Evolutionary conservation across 2,888 invertebrate genomes (phyloP).

Genomic region (Nephrocerus scutellatus): DNA sequence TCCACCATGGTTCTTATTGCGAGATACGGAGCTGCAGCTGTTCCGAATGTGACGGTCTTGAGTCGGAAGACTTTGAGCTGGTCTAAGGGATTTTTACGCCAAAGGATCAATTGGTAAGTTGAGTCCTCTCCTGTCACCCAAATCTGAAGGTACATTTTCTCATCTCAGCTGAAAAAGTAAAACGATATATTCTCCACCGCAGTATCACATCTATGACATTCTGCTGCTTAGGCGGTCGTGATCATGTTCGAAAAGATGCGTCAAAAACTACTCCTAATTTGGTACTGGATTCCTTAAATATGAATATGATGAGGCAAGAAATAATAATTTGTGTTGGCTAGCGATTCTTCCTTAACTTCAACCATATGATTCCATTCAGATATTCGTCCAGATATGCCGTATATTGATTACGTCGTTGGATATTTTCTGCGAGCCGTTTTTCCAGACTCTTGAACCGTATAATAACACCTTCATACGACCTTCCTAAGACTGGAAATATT

Average conservation of each 20-base stretch:
- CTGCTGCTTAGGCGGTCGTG: slow-evolving; percentile 3
- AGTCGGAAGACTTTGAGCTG: slow-evolving; percentile 1
- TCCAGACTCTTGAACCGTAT: slow-evolving; percentile 6
- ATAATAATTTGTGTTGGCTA: slow-evolving; percentile 3
- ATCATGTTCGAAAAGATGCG: slow-evolving; percentile 1
- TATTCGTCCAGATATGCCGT: slow-evolving; percentile 4
- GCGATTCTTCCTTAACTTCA: not conserved
- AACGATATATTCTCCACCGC: slow-evolving; percentile 6
- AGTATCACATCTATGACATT: slow-evolving; percentile 4
- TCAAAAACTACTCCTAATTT: too few species aligned
- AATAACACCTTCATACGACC: slow-evolving; percentile 7
- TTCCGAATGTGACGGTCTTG: slow-evolving; percentile 1
- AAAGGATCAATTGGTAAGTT: slow-evolving; percentile 7
- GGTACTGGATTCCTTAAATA: too few species aligned
- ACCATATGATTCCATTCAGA: slow-evolving; percentile 1
- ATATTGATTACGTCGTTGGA: slow-evolving; percentile 3
- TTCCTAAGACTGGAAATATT: slow-evolving; percentile 5
- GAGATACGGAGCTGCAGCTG: slow-evolving; percentile 1
- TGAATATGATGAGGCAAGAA: too few species aligned
- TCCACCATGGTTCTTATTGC: not conserved
- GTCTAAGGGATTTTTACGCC: not conserved
- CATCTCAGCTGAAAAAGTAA: slow-evolving; percentile 6
- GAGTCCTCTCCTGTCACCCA: slow-evolving; percentile 6
- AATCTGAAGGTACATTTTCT: slow-evolving; percentile 9
- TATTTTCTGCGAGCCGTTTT: slow-evolving; percentile 3